Evolutionary conservation across 2,888 invertebrate genomes (phyloP).

Genomic region (Argyresthia albistria): DNA sequence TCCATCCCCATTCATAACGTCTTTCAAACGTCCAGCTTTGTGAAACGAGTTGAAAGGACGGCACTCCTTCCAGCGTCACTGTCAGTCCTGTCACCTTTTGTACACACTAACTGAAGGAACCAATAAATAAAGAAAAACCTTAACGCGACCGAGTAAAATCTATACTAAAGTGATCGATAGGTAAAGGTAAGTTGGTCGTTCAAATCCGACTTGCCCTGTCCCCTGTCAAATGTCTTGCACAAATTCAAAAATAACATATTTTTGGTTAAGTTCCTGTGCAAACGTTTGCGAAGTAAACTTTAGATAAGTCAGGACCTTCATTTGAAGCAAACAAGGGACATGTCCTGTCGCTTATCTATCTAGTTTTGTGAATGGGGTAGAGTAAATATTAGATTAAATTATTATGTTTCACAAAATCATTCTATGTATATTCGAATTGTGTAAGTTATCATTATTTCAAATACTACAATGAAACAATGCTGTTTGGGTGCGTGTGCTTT

Average conservation of each 20-base stretch:
- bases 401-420: slow-evolving; percentile 7
- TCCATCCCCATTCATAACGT: slow-evolving; percentile 58
- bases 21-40: slow-evolving; percentile 60
- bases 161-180: neutral
- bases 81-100: slow-evolving; percentile 52
- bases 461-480: too few species aligned
- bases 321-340: slow-evolving; percentile 63
- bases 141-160: neutral
- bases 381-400: slow-evolving; percentile 3
- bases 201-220: slow-evolving; percentile 41
- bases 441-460: too few species aligned
- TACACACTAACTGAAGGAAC: slow-evolving; percentile 12
- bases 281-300: slow-evolving; percentile 27
- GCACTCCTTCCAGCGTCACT: slow-evolving; percentile 46
- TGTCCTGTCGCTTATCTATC: slow-evolving; percentile 54
- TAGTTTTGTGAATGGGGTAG: slow-evolving; percentile 2
- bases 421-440: neutral
- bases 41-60: slow-evolving; percentile 25
- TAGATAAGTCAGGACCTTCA: slow-evolving; percentile 62
- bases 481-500: too few species aligned
- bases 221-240: slow-evolving; percentile 70
- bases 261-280: slow-evolving; percentile 55
- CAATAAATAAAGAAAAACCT: neutral
- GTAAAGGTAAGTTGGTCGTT: slow-evolving; percentile 7
- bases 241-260: slow-evolving; percentile 70